A percentile compares a stretch with the other conserved stretches of the same genome.
These are phyloP conservation scores for Eutrigla gurnardus DNA, from an alignment of 2,797 vertebrate genomes.

Conservation along the genomic window DNA sequence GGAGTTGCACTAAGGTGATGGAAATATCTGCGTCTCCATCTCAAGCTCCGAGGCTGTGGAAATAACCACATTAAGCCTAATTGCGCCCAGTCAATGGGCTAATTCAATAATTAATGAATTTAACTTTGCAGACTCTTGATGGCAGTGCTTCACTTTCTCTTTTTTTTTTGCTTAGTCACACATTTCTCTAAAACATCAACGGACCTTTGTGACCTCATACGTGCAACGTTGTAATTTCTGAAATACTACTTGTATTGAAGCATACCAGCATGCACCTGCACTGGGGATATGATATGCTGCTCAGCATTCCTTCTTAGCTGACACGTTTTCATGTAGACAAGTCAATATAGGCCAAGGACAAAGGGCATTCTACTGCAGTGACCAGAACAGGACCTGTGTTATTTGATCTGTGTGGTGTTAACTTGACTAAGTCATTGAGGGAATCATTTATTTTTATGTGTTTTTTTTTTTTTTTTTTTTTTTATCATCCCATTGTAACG, in stretches of 20 bases:
- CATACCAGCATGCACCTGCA: conserved; percentile 1
- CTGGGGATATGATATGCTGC: not conserved
- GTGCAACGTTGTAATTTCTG: conserved; percentile 33
- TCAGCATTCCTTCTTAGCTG: conserved; percentile 31
- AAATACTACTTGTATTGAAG: conserved; percentile 5
- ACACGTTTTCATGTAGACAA: conserved; percentile 33
- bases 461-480: conserved; percentile 2
- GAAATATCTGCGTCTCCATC: conserved; percentile 21
- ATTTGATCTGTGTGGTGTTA: conserved; percentile 1
- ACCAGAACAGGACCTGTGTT: not conserved
- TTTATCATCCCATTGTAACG: conserved; percentile 64
- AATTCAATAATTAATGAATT: not conserved
- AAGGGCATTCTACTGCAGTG: conserved; percentile 19
- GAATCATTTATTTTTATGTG: conserved; percentile 14
- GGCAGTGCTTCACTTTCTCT: conserved; percentile 11
- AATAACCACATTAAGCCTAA: conserved; percentile 47
- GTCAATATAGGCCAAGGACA: conserved; percentile 1
- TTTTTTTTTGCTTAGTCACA: conserved; percentile 21
- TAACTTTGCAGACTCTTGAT: conserved; percentile 10
- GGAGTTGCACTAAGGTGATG: conserved; percentile 47
- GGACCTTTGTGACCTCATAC: conserved; percentile 24
- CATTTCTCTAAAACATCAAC: conserved; percentile 18
- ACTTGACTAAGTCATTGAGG: not conserved
- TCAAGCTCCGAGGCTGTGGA: conserved; percentile 31
- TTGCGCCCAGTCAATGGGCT: not conserved